Conservation (phyloP, 2,113 vertebrate species). For the Glaucomys volans region DNA sequence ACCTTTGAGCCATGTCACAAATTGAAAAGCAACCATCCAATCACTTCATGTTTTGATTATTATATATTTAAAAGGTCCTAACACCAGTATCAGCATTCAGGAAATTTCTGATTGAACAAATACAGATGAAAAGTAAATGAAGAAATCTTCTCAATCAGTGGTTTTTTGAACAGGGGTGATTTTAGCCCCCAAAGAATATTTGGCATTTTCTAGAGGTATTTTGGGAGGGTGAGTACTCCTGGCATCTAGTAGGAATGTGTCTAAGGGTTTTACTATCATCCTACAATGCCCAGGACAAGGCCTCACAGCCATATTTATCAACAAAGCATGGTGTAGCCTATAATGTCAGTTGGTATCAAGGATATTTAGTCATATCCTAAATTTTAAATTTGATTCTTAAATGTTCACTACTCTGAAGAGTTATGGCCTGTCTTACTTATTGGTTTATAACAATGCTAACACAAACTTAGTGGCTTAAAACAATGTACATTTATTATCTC, state of each 20-base stretch:
- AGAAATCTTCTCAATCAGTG: background rate
- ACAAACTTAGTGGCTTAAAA: background rate
- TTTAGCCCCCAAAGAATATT: background rate
- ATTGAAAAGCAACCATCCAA: constrained; percentile 82
- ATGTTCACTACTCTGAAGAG: background rate
- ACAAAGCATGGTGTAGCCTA: background rate
- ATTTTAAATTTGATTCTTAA: constrained; percentile 1
- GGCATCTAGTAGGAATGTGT: background rate
- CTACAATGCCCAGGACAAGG: background rate
- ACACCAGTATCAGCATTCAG: constrained; percentile 72
- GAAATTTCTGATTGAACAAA: constrained; percentile 75
- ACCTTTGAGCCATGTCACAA: constrained; percentile 82
- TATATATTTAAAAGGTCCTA: constrained; percentile 80
- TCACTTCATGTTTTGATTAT: constrained; percentile 82
- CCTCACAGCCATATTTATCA: background rate
- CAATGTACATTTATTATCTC: background rate
- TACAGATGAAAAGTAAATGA: constrained; percentile 72
- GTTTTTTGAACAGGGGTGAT: background rate
- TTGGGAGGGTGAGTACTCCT: background rate
- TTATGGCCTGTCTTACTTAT: background rate
- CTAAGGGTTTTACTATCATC: background rate
- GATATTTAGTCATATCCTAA: constrained; percentile 9
- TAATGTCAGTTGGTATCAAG: background rate
- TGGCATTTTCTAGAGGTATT: background rate
- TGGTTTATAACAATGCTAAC: background rate